Evolutionary conservation across 2,888 invertebrate species (phyloP).

Genomic region (Conistra vaccinii): DNA sequence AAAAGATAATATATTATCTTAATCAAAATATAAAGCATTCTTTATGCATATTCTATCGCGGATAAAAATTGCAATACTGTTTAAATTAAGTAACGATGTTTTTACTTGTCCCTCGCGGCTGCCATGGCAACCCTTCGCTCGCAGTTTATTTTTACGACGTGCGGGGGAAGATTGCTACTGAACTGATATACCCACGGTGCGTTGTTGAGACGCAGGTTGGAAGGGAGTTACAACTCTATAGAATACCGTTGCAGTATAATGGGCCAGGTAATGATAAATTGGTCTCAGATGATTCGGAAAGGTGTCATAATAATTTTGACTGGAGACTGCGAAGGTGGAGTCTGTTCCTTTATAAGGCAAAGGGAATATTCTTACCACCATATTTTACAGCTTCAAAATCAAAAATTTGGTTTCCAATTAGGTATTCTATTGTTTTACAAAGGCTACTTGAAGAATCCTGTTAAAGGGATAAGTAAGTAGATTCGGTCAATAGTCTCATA

Average conservation of each 20-base stretch:
- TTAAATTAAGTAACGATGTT: slow-evolving; percentile 60
- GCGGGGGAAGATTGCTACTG: slow-evolving; percentile 52
- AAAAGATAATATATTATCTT: background rate
- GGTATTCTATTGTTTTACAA: too few relatives aligned
- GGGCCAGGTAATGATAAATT: background rate
- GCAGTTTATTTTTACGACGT: slow-evolving; percentile 65
- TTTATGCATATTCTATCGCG: slow-evolving; percentile 8
- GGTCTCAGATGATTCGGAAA: background rate
- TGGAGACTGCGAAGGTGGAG: background rate
- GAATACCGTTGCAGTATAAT: background rate
- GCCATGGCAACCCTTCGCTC: slow-evolving; percentile 62
- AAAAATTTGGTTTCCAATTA: too few relatives aligned
- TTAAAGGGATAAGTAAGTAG: too few relatives aligned
- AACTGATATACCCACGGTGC: slow-evolving; percentile 45
- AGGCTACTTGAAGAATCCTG: too few relatives aligned
- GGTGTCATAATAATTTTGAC: background rate
- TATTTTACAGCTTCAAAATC: too few relatives aligned
- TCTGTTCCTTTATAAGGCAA: too few relatives aligned
- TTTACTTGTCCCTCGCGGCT: slow-evolving; percentile 55
- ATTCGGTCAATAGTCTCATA: background rate
- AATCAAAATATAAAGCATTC: background rate
- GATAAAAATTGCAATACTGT: slow-evolving; percentile 47
- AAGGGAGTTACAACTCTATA: slow-evolving; percentile 21
- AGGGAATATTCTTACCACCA: too few relatives aligned
- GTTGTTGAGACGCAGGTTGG: slow-evolving; percentile 24